Evolutionary conservation across 2,888 invertebrate species (phyloP).

Genomic region (Callyntrura guangdongensis): DNA sequence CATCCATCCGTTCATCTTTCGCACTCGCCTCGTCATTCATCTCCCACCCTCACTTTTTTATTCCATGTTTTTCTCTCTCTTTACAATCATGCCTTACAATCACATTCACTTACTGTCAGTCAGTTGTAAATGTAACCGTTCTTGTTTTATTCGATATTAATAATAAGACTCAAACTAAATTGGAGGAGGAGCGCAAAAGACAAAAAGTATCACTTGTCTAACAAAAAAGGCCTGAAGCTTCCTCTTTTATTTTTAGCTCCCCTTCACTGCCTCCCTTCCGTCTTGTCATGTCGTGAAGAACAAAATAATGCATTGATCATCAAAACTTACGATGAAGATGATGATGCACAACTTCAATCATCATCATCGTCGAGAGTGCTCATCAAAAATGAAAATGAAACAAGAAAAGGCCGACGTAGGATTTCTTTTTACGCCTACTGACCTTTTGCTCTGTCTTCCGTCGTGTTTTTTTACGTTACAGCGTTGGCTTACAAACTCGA

Average conservation of each 20-base stretch:
- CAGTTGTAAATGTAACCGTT: constrained; percentile 63
- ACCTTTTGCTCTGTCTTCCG: neutral
- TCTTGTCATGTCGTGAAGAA: neutral
- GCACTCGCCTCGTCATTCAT: too few relatives aligned
- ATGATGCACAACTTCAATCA: neutral
- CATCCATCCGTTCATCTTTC: constrained; percentile 62
- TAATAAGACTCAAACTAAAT: constrained; percentile 37
- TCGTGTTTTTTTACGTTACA: neutral
- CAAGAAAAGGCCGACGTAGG: neutral
- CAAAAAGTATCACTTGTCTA: constrained; percentile 21
- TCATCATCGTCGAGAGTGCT: constrained; percentile 1
- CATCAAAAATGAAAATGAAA: neutral
- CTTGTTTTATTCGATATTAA: constrained; percentile 50
- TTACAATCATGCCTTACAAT: neutral
- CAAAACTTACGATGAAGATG: neutral
- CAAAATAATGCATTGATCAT: constrained; percentile 47
- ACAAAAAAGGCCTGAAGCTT: constrained; percentile 31
- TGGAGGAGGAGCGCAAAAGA: constrained; percentile 33
- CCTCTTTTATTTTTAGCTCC: constrained; percentile 28
- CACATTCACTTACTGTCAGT: constrained; percentile 56
- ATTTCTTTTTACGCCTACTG: neutral
- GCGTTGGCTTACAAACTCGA: neutral
- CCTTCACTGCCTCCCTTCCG: neutral
- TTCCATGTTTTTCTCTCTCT: neutral
- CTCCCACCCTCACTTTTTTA: neutral